phyloP scores from a whole-genome alignment of 2,888 invertebrate species.

The Steinernema hermaphroditum region DNA sequence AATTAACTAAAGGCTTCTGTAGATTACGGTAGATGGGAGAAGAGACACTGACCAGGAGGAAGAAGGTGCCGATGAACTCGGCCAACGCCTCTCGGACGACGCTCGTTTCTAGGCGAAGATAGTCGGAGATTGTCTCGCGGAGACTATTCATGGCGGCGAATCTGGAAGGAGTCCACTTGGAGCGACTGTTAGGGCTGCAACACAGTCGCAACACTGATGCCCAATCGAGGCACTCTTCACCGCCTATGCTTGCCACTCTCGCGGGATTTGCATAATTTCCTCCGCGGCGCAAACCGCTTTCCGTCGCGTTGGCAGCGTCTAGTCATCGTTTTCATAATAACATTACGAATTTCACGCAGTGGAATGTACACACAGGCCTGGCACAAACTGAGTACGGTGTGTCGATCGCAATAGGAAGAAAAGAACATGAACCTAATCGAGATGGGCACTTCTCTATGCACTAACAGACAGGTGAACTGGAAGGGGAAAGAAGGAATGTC shows the following conservation, averaged over 20 bases:
- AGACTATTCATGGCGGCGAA: neutral
- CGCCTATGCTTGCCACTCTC: neutral
- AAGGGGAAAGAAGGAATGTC: no score
- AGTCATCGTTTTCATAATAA: slow-evolving; percentile 7
- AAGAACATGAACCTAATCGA: no score
- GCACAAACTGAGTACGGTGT: no score
- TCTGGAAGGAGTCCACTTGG: neutral
- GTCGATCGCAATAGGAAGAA: no score
- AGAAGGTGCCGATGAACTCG: slow-evolving; percentile 62
- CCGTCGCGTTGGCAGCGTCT: neutral
- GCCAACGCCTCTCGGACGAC: slow-evolving; percentile 56
- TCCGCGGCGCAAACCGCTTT: neutral
- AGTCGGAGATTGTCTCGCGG: slow-evolving; percentile 4
- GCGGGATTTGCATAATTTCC: slow-evolving; percentile 18
- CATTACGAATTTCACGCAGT: neutral
- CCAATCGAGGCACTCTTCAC: neutral
- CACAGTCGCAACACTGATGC: neutral
- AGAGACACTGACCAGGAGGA: slow-evolving; percentile 48
- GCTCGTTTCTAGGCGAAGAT: slow-evolving; percentile 39
- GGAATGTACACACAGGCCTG: no score
- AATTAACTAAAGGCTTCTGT: slow-evolving; percentile 51
- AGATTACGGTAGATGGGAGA: neutral
- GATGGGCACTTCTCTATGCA: no score
- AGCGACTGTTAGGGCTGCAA: neutral
- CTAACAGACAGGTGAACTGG: no score